phyloP scores from a whole-genome alignment of 2,113 vertebrate genomes.

The Equus przewalskii region DNA sequence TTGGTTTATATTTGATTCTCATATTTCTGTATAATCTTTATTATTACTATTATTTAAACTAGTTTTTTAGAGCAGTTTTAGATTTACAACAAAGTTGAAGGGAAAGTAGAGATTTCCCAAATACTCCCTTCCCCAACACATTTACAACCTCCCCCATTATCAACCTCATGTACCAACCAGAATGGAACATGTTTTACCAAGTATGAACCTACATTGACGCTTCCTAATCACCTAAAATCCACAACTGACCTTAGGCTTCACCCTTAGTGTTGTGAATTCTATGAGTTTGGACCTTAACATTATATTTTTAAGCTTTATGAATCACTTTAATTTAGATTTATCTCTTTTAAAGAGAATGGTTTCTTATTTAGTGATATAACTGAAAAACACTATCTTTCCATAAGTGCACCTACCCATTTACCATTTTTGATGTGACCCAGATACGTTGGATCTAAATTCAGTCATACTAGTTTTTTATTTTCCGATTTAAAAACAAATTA shows the following conservation, averaged over 20 bases:
- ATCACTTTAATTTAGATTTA: neutral
- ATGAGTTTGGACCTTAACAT: neutral
- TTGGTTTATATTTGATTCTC: neutral
- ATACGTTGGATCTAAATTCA: neutral
- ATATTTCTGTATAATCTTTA: neutral
- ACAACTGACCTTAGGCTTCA: neutral
- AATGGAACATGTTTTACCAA: neutral
- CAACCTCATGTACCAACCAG: neutral
- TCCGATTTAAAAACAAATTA: neutral
- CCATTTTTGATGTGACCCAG: neutral
- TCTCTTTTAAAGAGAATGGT: neutral
- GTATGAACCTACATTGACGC: neutral
- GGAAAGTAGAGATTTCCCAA: neutral
- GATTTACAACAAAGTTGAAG: neutral
- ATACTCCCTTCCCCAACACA: too few relatives aligned
- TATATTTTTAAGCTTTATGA: neutral
- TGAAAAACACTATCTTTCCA: neutral
- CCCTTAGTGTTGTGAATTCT: neutral
- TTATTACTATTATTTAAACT: neutral
- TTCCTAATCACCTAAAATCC: neutral
- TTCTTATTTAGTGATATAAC: neutral
- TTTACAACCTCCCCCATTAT: neutral
- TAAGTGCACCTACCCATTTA: neutral
- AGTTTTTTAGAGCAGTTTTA: neutral
- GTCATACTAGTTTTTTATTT: neutral